Conservation (phyloP, 2,888 invertebrate species). For the Octonoba sinensis region DNA sequence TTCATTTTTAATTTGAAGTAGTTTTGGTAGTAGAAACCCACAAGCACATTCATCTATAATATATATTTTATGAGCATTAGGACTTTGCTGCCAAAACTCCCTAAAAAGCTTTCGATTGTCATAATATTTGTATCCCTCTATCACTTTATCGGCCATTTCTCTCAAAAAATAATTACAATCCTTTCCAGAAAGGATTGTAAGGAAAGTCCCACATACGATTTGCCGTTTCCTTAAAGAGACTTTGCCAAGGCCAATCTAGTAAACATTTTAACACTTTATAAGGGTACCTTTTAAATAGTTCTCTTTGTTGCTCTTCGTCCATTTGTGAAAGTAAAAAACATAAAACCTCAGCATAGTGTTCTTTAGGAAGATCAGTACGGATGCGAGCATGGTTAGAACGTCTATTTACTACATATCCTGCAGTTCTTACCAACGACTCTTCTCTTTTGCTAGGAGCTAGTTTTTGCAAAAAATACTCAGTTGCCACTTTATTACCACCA, state of each 20-base stretch:
- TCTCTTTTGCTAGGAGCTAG: conserved; percentile 35
- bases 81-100: conserved; percentile 48
- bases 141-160: conserved; percentile 21
- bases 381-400: conserved; percentile 2
- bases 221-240: conserved; percentile 44
- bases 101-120: conserved; percentile 44
- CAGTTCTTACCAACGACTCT: conserved; percentile 27
- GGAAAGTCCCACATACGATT: conserved; percentile 24
- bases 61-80: conserved; percentile 37
- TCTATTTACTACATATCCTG: conserved; percentile 38
- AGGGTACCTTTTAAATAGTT: conserved; percentile 31
- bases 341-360: conserved; percentile 48
- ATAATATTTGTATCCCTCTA: conserved; percentile 33
- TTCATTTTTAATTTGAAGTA: conserved; percentile 38
- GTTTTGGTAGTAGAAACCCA: conserved; percentile 14
- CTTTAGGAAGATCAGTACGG: conserved; percentile 28
- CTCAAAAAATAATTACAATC: conserved; percentile 28
- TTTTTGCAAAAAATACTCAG: conserved; percentile 51
- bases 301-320: conserved; percentile 47
- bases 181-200: conserved; percentile 19
- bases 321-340: conserved; percentile 54
- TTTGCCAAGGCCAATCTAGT: conserved; percentile 47
- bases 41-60: conserved; percentile 27
- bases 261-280: conserved; percentile 35
- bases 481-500: conserved; percentile 48